Evolutionary conservation across 2,797 vertebrate genomes (phyloP).

Genomic region (Gymnodraco acuticeps): DNA sequence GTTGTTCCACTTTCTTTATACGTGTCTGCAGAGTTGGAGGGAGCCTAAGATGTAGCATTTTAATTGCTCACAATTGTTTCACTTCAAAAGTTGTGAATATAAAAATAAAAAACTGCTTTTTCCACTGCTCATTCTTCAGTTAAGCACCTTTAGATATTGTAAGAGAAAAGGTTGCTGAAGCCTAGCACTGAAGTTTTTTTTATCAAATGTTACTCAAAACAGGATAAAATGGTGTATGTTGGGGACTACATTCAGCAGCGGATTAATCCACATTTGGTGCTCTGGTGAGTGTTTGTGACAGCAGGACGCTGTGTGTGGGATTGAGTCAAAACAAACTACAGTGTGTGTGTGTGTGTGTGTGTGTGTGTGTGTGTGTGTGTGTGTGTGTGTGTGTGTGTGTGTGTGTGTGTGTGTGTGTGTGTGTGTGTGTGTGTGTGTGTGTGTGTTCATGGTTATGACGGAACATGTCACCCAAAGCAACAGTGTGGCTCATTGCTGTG

Average conservation of each 20-base stretch:
- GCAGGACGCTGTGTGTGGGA: background rate
- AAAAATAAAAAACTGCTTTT: too few relatives aligned
- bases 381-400: background rate
- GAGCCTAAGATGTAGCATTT: too few relatives aligned
- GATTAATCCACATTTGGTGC: conserved; percentile 1
- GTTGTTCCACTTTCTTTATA: too few relatives aligned
- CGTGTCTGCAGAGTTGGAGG: too few relatives aligned
- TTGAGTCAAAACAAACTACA: background rate
- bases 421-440: background rate
- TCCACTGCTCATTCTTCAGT: too few relatives aligned
- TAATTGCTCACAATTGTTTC: too few relatives aligned
- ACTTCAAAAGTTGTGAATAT: too few relatives aligned
- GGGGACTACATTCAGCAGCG: background rate
- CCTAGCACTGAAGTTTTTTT: background rate
- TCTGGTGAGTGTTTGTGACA: background rate
- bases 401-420: background rate
- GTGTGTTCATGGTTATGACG: background rate
- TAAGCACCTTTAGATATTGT: too few relatives aligned
- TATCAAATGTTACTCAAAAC: background rate
- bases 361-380: background rate
- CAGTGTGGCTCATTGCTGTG: too few relatives aligned
- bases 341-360: background rate
- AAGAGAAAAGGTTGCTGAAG: too few relatives aligned
- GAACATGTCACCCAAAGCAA: too few relatives aligned
- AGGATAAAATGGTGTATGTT: background rate